Evolutionary conservation across 2,113 vertebrate species (phyloP).

Genomic region (Myocastor coypus): DNA sequence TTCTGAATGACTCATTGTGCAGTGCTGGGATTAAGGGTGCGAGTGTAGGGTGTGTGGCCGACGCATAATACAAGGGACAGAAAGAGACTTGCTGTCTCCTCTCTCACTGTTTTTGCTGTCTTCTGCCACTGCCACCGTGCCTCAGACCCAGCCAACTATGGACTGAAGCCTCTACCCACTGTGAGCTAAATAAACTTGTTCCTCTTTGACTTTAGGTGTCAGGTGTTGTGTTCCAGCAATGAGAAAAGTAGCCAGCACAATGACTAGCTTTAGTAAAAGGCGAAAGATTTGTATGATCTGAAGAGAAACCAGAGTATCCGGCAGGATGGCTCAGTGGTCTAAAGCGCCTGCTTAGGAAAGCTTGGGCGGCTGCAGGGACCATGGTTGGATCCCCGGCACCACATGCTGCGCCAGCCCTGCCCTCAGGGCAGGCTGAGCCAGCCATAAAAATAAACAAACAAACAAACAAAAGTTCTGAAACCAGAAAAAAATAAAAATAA

Average conservation of each 20-base stretch:
- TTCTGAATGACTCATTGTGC: not conserved
- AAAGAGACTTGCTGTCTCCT: not conserved
- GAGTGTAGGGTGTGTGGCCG: not conserved
- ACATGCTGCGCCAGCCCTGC: too few relatives aligned
- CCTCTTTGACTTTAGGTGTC: not conserved
- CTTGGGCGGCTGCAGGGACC: too few relatives aligned
- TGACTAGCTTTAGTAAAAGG: too few relatives aligned
- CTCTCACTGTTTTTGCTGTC: not conserved
- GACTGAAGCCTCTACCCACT: not conserved
- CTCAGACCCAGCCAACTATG: not conserved
- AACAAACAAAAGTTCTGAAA: too few relatives aligned
- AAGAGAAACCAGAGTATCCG: too few relatives aligned
- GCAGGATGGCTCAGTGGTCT: too few relatives aligned
- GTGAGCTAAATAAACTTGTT: not conserved
- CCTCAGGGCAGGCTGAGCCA: too few relatives aligned
- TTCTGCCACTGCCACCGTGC: not conserved
- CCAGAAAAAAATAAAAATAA: too few relatives aligned
- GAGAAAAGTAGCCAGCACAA: not conserved
- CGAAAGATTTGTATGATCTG: too few relatives aligned
- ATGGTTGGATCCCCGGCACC: too few relatives aligned
- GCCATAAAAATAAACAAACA: too few relatives aligned
- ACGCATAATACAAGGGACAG: not conserved
- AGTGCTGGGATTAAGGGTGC: not conserved
- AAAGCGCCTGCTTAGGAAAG: too few relatives aligned
- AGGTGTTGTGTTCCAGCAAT: not conserved